Evolutionary conservation across 2,113 vertebrate genomes (phyloP).

Genomic region (Phaetusa simplex): DNA sequence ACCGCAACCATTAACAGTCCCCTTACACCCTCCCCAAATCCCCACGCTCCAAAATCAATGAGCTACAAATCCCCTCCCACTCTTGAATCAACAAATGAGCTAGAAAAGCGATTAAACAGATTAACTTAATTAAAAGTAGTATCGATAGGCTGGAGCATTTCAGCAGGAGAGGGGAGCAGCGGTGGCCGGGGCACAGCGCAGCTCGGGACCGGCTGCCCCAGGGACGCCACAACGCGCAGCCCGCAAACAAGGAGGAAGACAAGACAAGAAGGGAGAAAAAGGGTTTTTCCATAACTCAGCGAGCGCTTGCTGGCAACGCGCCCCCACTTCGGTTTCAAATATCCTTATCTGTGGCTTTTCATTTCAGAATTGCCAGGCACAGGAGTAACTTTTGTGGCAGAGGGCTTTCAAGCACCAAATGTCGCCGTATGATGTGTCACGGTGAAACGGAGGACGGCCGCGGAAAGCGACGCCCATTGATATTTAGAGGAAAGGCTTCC

Average conservation of each 20-base stretch:
- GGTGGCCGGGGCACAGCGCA: not conserved
- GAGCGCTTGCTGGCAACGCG: not conserved
- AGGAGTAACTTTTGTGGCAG: not conserved
- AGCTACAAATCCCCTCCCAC: constrained; percentile 55
- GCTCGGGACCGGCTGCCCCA: not conserved
- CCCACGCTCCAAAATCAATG: not conserved
- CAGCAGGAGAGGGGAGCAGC: not conserved
- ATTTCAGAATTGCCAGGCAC: constrained; percentile 27
- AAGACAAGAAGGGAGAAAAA: not conserved
- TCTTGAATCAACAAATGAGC: constrained; percentile 46
- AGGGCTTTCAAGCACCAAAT: not conserved
- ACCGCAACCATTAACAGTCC: not conserved
- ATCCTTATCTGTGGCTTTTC: not conserved
- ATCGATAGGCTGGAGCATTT: not conserved
- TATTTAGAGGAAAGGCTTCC: not conserved
- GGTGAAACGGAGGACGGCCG: rapidly evolving
- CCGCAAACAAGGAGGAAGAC: not conserved
- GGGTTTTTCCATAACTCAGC: not conserved
- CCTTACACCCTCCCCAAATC: not conserved
- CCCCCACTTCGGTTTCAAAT: not conserved
- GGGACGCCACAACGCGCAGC: not conserved
- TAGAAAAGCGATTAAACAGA: constrained; percentile 53
- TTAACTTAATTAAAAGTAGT: constrained; percentile 45
- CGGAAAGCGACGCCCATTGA: not conserved
- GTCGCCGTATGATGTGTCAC: not conserved